Evolutionary conservation across 2,797 vertebrate genomes (phyloP).

Genomic region (Phrynocephalus guinanensis): DNA sequence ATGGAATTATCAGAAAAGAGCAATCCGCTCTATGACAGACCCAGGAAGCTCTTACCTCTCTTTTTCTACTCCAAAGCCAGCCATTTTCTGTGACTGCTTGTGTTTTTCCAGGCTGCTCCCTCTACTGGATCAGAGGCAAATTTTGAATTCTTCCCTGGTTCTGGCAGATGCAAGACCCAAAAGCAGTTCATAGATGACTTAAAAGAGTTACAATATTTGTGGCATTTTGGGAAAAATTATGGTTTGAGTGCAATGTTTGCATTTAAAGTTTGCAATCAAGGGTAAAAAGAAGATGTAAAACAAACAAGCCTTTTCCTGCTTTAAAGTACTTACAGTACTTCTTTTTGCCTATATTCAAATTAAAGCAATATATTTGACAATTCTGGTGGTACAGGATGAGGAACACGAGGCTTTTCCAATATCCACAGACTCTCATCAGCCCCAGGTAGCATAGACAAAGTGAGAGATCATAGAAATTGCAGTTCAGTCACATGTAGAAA

Average conservation of each 20-base stretch:
- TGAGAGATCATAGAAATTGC: background rate
- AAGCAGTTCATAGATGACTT: background rate
- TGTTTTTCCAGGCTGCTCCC: background rate
- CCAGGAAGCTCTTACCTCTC: constrained; percentile 1
- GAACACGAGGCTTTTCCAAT: background rate
- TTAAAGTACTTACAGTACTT: background rate
- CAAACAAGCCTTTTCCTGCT: background rate
- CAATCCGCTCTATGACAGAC: background rate
- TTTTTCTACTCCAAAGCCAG: background rate
- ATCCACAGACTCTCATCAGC: background rate
- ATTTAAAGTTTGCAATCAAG: background rate
- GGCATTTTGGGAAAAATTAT: background rate
- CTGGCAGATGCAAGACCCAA: background rate
- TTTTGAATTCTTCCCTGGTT: background rate
- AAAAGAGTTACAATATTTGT: too few species aligned
- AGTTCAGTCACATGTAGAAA: background rate
- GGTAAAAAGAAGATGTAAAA: background rate
- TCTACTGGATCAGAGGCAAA: background rate
- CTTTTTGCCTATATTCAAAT: background rate
- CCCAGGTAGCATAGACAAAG: background rate
- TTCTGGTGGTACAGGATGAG: background rate
- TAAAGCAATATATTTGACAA: background rate
- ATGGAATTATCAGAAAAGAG: background rate
- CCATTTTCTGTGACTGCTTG: constrained; percentile 2
- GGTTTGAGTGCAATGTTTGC: background rate